phyloP scores from a whole-genome alignment of 2,113 vertebrate genomes.

The Arvicanthis niloticus region DNA sequence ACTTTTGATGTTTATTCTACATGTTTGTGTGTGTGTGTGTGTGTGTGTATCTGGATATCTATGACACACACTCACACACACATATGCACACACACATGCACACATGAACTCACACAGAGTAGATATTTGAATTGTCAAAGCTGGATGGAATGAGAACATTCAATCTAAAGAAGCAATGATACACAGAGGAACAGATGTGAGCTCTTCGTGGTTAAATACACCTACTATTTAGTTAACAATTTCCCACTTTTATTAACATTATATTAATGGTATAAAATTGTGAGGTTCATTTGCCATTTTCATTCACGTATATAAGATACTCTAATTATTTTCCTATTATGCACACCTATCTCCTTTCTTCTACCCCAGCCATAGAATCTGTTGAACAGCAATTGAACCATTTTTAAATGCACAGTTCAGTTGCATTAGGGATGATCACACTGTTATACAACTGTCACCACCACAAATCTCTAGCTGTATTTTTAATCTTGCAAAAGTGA shows the following conservation, averaged over 20 bases:
- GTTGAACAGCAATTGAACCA: not conserved
- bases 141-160: not conserved
- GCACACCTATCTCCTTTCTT: not conserved
- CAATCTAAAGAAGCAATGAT: not conserved
- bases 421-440: not conserved
- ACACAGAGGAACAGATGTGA: not conserved
- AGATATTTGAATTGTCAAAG: slow-evolving; percentile 15
- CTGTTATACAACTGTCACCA: not conserved
- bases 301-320: not conserved
- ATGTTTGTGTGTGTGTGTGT: not conserved
- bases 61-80: not conserved
- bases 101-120: not conserved
- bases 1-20: not conserved
- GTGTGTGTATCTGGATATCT: not conserved
- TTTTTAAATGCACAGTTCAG: not conserved
- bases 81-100: not conserved
- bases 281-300: not conserved
- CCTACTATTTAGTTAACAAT: not conserved
- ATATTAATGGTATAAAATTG: not conserved
- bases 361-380: not conserved
- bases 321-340: not conserved
- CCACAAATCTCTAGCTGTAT: not conserved
- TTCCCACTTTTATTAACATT: not conserved
- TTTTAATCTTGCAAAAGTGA: not conserved
- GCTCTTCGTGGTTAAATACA: not conserved